These are phyloP conservation scores for Eira barbara DNA, from an alignment of 2,113 vertebrate species.

Conservation along the genomic window DNA sequence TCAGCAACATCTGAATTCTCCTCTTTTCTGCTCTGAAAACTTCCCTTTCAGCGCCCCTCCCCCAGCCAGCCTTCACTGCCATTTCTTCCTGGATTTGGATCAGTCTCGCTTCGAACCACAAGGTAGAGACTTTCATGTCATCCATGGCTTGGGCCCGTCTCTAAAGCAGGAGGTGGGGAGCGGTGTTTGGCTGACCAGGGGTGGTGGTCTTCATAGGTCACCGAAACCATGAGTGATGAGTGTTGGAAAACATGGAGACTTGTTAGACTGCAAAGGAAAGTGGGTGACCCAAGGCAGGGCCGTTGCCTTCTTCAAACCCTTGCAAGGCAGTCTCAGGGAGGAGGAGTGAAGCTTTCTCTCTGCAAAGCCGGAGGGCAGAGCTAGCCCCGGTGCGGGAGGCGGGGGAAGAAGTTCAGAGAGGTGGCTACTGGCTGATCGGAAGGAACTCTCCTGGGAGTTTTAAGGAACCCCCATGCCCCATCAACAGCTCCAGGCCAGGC, in stretches of 20 bases:
- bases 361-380: neutral
- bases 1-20: neutral
- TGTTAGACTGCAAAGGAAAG: neutral
- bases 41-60: neutral
- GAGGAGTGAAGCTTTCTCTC: neutral
- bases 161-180: slow-evolving; percentile 1
- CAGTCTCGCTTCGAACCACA: neutral
- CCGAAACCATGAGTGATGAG: slow-evolving; percentile 1
- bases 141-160: neutral
- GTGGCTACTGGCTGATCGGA: neutral
- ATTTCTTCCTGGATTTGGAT: neutral
- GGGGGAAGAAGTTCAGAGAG: neutral
- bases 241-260: neutral
- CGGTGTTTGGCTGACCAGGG: slow-evolving; percentile 11
- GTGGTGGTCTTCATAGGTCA: slow-evolving; percentile 35
- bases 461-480: neutral
- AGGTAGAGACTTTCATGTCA: neutral
- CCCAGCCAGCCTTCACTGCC: neutral
- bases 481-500: neutral
- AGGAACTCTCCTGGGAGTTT: neutral
- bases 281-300: neutral
- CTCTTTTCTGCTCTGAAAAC: neutral
- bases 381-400: too few relatives aligned
- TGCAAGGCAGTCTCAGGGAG: neutral
- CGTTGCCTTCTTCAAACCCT: neutral